Evolutionary conservation across 2,888 invertebrate species (phyloP).

Genomic region (Phalangium opilio): DNA sequence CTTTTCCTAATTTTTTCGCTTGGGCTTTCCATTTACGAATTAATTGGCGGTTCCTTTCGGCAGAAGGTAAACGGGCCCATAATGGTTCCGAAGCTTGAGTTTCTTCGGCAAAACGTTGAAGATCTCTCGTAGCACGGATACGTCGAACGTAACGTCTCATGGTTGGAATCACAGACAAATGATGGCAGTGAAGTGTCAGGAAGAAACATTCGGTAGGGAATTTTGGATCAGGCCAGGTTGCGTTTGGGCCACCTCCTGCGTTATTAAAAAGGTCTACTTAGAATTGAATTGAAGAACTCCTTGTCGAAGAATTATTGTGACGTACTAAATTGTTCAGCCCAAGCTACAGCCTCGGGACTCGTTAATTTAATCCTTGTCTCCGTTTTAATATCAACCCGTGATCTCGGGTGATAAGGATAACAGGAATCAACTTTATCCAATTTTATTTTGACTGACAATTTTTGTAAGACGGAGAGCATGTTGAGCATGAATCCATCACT

Average conservation of each 20-base stretch:
- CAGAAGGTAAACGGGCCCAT: constrained; percentile 46
- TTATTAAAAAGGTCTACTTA: too few species aligned
- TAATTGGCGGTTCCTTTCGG: constrained; percentile 61
- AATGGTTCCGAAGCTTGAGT: constrained; percentile 52
- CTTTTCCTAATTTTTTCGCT: constrained; percentile 52
- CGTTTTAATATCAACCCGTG: constrained; percentile 31
- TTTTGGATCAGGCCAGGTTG: constrained; percentile 57
- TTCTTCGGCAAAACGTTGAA: constrained; percentile 71
- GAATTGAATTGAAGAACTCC: too few species aligned
- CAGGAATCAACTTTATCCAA: constrained; percentile 70
- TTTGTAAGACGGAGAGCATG: constrained; percentile 73
- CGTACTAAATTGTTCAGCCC: constrained; percentile 49
- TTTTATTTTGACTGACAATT: constrained; percentile 71
- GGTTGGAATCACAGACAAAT: constrained; percentile 75
- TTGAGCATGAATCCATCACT: constrained; percentile 95
- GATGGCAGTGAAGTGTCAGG: constrained; percentile 83
- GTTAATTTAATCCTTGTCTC: constrained; percentile 64
- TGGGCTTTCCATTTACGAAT: constrained; percentile 77
- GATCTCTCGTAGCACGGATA: constrained; percentile 58
- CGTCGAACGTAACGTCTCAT: constrained; percentile 66
- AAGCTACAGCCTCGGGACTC: constrained; percentile 61
- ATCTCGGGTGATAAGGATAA: constrained; percentile 66
- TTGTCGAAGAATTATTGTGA: not conserved
- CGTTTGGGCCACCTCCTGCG: not conserved
- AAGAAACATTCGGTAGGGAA: constrained; percentile 97